Evolutionary conservation across 2,797 vertebrate genomes (phyloP), one percentile per base, ranked within the genome.

Genomic region (Periophthalmus magnuspinnatus): DNA sequence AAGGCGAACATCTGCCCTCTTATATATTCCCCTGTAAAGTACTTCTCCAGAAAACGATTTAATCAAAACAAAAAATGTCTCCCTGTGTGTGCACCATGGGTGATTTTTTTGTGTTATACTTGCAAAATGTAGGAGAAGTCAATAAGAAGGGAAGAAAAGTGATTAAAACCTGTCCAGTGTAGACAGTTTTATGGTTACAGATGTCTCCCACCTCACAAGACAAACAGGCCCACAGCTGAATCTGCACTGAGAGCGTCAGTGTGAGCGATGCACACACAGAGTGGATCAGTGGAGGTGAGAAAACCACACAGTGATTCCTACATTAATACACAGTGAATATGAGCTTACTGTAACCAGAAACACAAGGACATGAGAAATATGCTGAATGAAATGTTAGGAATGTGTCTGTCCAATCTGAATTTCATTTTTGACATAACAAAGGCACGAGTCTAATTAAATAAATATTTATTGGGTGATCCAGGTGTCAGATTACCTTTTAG

Each of bases 111-210:
- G 11, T 50, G 64, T 52, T 74, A 28, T 36, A 59, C 67, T 57
- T 19, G 0, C 33, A 69, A 67, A 81, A 78, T 68, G 76, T 79
- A 64, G 65, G 69, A 80, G 65, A 82, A 68, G 63, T 81, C 75
- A 82, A 70, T 62, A 63, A 24, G 16, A 76, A 54, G 47, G 63
- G n/a, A 38, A 71, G 72, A 87, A 78, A 76, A 58, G 67, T 11
- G 71, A 83, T 83, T 84, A 72, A 81, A 86, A 81, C 45, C 1
- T 52, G 71, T 81, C 67, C 65, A 63, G 54, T 9, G 57, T 32
- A 77, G 88, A 85, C 82, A 84, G 82, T 65, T 90, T 90, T 84
- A 88, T 13, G 69, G 86, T 91, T 85, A 88, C 80, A 69, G 70
- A 90, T 79, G 81, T 76, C 57, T 76, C 50, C 70, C 64, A 75